A percentile compares a stretch with the other conserved stretches of the same genome.
phyloP scores from a whole-genome alignment of 1,140 invertebrate genomes.

The Drosophila fuyamai region DNA sequence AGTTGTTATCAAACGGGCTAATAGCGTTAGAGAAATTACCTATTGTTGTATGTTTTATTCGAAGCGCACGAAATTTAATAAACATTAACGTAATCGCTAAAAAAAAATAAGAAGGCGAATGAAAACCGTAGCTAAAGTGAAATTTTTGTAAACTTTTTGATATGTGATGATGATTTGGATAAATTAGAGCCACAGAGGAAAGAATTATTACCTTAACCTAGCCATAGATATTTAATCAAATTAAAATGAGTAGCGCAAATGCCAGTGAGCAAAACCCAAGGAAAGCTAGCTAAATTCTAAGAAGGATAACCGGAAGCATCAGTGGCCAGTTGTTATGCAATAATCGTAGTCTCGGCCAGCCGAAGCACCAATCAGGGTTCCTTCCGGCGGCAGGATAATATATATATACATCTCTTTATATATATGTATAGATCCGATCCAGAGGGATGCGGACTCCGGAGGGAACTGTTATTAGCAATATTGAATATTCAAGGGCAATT shows the following conservation, averaged over 20 bases:
- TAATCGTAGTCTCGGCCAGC: conserved; percentile 65
- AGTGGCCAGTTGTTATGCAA: conserved; percentile 58
- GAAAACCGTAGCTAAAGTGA: conserved; percentile 63
- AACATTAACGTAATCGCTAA: conserved; percentile 39
- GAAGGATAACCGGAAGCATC: conserved; percentile 13
- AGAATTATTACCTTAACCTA: conserved; percentile 61
- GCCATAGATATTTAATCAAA: conserved; percentile 69
- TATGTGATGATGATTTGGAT: conserved; percentile 82
- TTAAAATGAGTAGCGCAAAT: conserved; percentile 54
- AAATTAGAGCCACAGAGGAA: conserved; percentile 68
- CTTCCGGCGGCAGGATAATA: neutral
- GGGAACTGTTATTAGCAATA: conserved; percentile 69
- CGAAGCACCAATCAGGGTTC: conserved; percentile 49
- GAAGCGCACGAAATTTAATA: conserved; percentile 65
- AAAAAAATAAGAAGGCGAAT: conserved; percentile 24
- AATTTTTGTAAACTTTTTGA: conserved; percentile 83
- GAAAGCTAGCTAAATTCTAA: conserved; percentile 54
- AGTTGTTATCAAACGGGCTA: conserved; percentile 47
- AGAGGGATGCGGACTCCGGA: conserved; percentile 3
- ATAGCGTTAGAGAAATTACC: conserved; percentile 40
- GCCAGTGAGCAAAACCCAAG: conserved; percentile 23
- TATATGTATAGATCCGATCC: neutral
- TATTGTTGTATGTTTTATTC: conserved; percentile 81
- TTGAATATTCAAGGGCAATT: conserved; percentile 70
- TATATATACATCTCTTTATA: neutral